A percentile compares a stretch with the other conserved stretches of the same genome.
These are phyloP conservation scores for Proisotoma minuta DNA, from an alignment of 2,888 invertebrate genomes.

Conservation along the genomic window DNA sequence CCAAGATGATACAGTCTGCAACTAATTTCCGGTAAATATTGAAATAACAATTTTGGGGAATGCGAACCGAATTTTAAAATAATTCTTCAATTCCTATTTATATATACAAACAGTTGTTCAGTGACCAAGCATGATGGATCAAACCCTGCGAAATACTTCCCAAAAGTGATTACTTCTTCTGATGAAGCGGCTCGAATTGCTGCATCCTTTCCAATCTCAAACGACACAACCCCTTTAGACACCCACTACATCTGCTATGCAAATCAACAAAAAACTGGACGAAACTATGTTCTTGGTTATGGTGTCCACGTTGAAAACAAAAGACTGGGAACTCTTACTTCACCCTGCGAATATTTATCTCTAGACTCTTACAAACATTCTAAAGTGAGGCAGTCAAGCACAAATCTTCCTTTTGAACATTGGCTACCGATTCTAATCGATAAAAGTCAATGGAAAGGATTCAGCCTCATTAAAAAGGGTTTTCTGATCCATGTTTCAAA, in stretches of 20 bases:
- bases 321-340: background rate
- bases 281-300: constrained; percentile 5
- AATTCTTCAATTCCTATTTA: no score
- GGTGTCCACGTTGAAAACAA: constrained; percentile 12
- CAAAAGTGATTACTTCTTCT: background rate
- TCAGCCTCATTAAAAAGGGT: background rate
- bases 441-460: background rate
- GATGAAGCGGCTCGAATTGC: background rate
- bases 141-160: constrained; percentile 6
- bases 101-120: constrained; percentile 1
- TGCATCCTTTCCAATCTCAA: background rate
- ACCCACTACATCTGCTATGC: constrained; percentile 15
- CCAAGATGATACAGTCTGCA: background rate
- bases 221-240: background rate
- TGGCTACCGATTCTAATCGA: constrained; percentile 10
- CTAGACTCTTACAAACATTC: background rate
- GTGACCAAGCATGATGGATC: constrained; percentile 9
- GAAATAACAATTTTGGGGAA: background rate
- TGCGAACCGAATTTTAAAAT: no score
- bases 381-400: background rate
- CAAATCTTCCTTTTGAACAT: constrained; percentile 7
- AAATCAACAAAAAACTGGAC: background rate
- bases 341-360: constrained; percentile 18
- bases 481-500: background rate
- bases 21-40: background rate